phyloP scores from a whole-genome alignment of 2,113 vertebrate genomes.

The Sylvia atricapilla region DNA sequence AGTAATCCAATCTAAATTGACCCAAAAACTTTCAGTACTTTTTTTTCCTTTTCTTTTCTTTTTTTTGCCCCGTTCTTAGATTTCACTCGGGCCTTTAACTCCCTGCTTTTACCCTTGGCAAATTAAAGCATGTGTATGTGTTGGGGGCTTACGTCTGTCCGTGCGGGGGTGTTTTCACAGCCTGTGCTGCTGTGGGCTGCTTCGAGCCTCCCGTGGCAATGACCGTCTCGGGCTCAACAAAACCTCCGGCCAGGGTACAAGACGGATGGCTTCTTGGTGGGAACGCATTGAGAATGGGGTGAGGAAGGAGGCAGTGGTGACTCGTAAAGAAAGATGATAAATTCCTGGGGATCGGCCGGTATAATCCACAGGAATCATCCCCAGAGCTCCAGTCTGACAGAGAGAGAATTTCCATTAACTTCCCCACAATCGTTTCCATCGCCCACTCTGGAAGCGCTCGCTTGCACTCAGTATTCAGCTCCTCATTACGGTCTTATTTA shows the following conservation, averaged over 20 bases:
- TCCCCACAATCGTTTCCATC: neutral
- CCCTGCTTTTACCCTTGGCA: neutral
- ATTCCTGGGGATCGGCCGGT: neutral
- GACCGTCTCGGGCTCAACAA: neutral
- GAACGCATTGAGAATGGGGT: neutral
- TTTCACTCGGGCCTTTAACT: neutral
- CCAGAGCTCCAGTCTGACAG: neutral
- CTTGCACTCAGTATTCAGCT: neutral
- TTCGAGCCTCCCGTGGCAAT: neutral
- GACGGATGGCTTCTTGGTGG: neutral
- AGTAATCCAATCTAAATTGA: neutral
- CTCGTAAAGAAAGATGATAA: neutral
- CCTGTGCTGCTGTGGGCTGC: neutral
- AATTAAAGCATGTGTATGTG: neutral
- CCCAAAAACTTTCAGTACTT: neutral
- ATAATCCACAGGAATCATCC: neutral
- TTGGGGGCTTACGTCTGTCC: neutral
- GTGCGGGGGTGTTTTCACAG: neutral
- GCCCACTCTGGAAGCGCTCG: neutral
- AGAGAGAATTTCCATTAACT: neutral
- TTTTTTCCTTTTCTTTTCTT: neutral
- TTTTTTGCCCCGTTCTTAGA: neutral
- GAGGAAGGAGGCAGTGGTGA: neutral
- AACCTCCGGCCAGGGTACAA: neutral
- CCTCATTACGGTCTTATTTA: neutral